Base-by-base conservation (phyloP, 2,797 vertebrate genomes). In the Decapterus maruadsi region DNA sequence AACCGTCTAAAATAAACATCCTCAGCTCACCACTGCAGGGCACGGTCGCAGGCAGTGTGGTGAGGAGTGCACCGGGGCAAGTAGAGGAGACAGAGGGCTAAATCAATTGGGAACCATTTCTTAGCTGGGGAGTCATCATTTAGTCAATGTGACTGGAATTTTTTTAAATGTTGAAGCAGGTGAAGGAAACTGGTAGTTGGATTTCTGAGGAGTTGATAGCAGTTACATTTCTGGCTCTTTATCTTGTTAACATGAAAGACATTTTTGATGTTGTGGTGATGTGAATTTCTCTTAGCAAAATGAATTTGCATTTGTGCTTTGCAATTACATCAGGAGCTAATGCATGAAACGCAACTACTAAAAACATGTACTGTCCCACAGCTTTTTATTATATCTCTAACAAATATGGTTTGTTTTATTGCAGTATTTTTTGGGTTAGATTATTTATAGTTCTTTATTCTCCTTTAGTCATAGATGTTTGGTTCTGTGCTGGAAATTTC, bases 51-150 rank as follows among this genome's bases (percentile, higher is more conserved):
- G 72, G 2, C 45, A 75, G 20, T 1, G 26, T 3, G n/a, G 46
- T 56, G 59, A 58, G 55, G 36, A 75, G 65, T 26, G 72, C 13
- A 53, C 59, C 38, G 36, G 51, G 68, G 42, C 43, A 56, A 62
- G 73, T 16, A 6, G 12, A 9, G 8, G 46, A n/a, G 17, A 31
- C 38, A 36, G 63, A 65, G 38, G 58, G 45, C 51, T 45, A 84
- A 75, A 87, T 72, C 40, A 69, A 81, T 56, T 73, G 54, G 38
- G 45, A 82, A 72, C 22, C 50, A 55, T 71, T 68, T 26, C 22
- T 67, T 22, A 51, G 58, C 9, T 71, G 20, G 29, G n/a, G 72
- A 72, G 67, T 60, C 38, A 79, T 26, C 20, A 66, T 3, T 50
- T 50, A 58, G 60, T 31, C 8, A 54, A 70, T 34, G 50, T 29